phyloP scores from a whole-genome alignment of 2,888 invertebrate species.

The Linnaemya vulpina region DNA sequence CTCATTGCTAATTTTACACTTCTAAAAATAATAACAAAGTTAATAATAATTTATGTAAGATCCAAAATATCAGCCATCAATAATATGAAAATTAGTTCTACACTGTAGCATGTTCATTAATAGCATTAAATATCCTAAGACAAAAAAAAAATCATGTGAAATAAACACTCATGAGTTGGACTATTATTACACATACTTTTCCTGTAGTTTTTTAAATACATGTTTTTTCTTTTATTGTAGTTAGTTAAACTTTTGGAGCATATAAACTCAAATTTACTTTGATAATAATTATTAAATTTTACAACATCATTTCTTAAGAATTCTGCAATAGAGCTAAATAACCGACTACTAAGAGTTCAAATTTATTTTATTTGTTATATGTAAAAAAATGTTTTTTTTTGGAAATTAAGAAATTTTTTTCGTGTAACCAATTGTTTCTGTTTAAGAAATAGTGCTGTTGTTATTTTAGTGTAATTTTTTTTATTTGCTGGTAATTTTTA shows the following conservation, averaged over 20 bases:
- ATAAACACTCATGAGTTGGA: constrained; percentile 37
- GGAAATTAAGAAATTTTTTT: constrained; percentile 64
- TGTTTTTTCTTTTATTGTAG: constrained; percentile 26
- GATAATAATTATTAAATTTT: constrained; percentile 66
- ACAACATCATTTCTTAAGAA: constrained; percentile 48
- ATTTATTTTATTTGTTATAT: constrained; percentile 4
- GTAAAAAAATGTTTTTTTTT: constrained; percentile 31
- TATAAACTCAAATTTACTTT: constrained; percentile 69
- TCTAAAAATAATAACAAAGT: too few relatives aligned
- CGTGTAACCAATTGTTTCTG: constrained; percentile 51
- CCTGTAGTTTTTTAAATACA: neutral
- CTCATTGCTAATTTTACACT: too few relatives aligned
- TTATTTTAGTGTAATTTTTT: constrained; percentile 30
- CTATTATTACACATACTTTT: constrained; percentile 57
- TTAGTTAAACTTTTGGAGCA: constrained; percentile 67
- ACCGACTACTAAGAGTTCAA: constrained; percentile 41
- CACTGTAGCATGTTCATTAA: neutral
- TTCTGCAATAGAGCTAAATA: constrained; percentile 19
- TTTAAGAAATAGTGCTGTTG: constrained; percentile 34
- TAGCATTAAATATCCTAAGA: constrained; percentile 17
- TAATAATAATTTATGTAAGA: too few relatives aligned
- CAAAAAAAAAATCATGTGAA: neutral
- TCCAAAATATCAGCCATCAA: neutral
- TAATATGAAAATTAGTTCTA: neutral
- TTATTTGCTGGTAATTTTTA: constrained; percentile 63